Base-by-base conservation (phyloP, 2,888 invertebrate genomes). In the Notodonta dromedarius region DNA sequence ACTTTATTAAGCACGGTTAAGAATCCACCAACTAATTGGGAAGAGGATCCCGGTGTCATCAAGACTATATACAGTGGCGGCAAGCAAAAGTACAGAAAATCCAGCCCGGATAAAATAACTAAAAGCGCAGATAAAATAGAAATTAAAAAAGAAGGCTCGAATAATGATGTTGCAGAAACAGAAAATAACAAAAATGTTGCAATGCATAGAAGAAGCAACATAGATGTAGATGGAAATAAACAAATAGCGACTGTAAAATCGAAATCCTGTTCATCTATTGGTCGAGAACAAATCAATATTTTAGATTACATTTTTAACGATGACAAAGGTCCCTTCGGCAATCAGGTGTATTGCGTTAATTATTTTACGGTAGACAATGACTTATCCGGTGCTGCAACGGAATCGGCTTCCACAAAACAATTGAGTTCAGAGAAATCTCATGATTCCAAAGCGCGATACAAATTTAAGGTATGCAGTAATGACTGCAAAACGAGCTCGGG, bases 361-460 rank as follows among this genome's bases (percentile, higher is more conserved):
- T 93, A 91, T 76, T 88, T 86, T 71, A 89, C 87, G 39, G 86
- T 91, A 44, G 78, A 86, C 70, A 85, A 82, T 51, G 78, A 83
- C 59, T 71, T 76, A 51, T 52, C 58, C 16, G 56, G n/a, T 6
- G 48, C 59, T 52, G 46, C 8, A 39, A 40, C 16, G 58, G 59
- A 57, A 16, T 60, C 65, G 32, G 56, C 24, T 24, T 62, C 66
- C 4, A 50, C 70, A 9, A 67, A 74, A 64, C 51, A 56, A 60
- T 69, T 59, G 9, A 76, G 77, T 62, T 74, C 81, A 9, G 77
- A 70, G 5, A 68, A 71, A 57, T 62, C 71, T 9, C 55, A 54
- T n/a, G 64, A 65, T 51, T 59, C 65, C 12, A 70, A 65, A 65
- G 67, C 66, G 42, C 74, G 63, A 59, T 79, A 71, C 58, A 76